phyloP scores from a whole-genome alignment of 2,113 vertebrate species.

The Lagenorhynchus albirostris region DNA sequence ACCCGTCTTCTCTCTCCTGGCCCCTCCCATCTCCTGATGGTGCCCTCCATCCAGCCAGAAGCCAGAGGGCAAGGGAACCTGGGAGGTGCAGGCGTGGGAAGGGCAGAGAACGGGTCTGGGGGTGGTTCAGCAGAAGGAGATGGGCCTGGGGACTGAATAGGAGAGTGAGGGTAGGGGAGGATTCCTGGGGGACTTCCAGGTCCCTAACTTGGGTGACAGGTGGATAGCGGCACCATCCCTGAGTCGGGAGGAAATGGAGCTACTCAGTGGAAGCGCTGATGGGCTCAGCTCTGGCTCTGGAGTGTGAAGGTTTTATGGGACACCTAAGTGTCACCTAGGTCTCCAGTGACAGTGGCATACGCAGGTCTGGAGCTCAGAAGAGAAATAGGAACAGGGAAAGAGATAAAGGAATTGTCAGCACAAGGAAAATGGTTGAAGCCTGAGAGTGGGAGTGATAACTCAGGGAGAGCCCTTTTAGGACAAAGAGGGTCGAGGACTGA shows the following conservation, averaged over 20 bases:
- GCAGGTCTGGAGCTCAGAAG: not conserved
- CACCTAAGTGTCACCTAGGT: not conserved
- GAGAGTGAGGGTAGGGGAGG: too few species aligned
- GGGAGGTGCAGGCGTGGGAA: not conserved
- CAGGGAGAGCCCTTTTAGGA: not conserved
- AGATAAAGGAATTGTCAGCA: not conserved
- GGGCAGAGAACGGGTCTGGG: not conserved
- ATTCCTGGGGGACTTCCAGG: not conserved
- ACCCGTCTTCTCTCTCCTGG: not conserved
- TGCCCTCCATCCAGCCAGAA: not conserved
- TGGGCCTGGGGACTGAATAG: not conserved
- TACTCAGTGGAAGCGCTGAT: not conserved
- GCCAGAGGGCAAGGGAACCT: not conserved
- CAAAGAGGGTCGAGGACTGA: not conserved
- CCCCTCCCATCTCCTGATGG: not conserved
- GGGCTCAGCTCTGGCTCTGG: not conserved
- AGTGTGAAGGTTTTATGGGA: not conserved
- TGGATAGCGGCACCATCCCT: not conserved
- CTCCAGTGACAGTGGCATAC: not conserved
- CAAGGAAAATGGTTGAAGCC: not conserved
- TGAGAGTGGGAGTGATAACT: not conserved
- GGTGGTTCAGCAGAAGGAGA: not conserved
- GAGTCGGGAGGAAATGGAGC: not conserved
- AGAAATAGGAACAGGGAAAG: not conserved
- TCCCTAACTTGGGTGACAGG: not conserved